phyloP scores from a whole-genome alignment of 2,888 invertebrate genomes.

The Hybos culiciformis region DNA sequence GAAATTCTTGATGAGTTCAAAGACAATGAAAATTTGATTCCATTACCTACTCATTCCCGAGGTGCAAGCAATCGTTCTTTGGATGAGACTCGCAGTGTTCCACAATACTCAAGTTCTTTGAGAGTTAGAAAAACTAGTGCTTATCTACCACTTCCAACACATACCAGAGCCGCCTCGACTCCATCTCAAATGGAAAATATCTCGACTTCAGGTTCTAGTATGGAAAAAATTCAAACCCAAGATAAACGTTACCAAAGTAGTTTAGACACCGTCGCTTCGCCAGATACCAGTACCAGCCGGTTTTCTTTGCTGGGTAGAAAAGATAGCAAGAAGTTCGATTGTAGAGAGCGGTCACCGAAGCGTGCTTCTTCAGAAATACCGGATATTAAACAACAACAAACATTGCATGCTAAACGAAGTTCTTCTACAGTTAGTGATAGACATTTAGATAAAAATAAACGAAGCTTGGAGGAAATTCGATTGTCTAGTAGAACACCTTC shows the following conservation, averaged over 20 bases:
- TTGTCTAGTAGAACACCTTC: slow-evolving; percentile 15
- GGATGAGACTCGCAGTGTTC: slow-evolving; percentile 19
- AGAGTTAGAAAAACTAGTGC: slow-evolving; percentile 29
- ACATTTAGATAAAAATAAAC: slow-evolving; percentile 21
- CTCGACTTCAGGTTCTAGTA: slow-evolving; percentile 14
- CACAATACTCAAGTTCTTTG: slow-evolving; percentile 30
- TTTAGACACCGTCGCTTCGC: slow-evolving; percentile 2
- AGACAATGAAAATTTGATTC: slow-evolving; percentile 28
- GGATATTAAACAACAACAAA: slow-evolving; percentile 19
- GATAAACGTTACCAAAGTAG: slow-evolving; percentile 25
- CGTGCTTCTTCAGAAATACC: slow-evolving; percentile 29
- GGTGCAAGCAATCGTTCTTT: slow-evolving; percentile 10
- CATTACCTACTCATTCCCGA: background rate
- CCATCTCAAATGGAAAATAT: slow-evolving; percentile 34
- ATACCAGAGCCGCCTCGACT: slow-evolving; percentile 33
- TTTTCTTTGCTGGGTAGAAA: slow-evolving; percentile 17
- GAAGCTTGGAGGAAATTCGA: slow-evolving; percentile 24
- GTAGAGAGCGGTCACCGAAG: slow-evolving; percentile 23
- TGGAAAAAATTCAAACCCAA: slow-evolving; percentile 17
- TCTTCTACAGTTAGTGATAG: slow-evolving; percentile 26
- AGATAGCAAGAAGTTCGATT: slow-evolving; percentile 13
- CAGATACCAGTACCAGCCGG: background rate
- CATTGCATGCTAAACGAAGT: slow-evolving; percentile 30
- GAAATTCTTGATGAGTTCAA: slow-evolving; percentile 40
- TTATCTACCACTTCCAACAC: slow-evolving; percentile 31